phyloP scores from a whole-genome alignment of 2,113 vertebrate genomes.

The Tursiops truncatus region DNA sequence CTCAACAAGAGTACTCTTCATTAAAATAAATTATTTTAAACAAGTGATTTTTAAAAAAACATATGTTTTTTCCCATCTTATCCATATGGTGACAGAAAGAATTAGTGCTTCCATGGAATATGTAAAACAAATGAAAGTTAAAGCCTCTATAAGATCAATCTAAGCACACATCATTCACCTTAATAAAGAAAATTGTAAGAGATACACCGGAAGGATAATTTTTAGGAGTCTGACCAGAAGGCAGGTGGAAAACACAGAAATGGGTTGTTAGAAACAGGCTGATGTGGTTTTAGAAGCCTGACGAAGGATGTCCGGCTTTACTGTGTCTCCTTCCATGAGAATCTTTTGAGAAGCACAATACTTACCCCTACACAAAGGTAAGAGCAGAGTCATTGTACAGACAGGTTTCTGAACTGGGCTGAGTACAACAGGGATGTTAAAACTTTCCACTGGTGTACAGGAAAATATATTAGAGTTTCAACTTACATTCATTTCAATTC shows the following conservation, averaged over 20 bases:
- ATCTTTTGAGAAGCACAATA: background rate
- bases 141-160: background rate
- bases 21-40: background rate
- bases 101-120: background rate
- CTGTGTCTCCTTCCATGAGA: background rate
- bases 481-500: background rate
- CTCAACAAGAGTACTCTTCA: background rate
- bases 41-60: background rate
- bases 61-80: background rate
- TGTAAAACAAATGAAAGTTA: background rate
- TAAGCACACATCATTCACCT: background rate
- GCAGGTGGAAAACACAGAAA: background rate
- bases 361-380: background rate
- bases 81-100: background rate
- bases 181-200: background rate
- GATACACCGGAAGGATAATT: background rate
- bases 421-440: background rate
- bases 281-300: background rate
- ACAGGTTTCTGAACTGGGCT: background rate
- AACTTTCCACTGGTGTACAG: background rate
- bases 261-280: accelerated
- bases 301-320: accelerated
- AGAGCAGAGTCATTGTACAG: background rate
- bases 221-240: background rate
- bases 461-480: background rate